Percentiles rank a stretch among this genome's conserved stretches.
Conservation (phyloP, 2,797 vertebrate species). For the Periophthalmus magnuspinnatus region DNA sequence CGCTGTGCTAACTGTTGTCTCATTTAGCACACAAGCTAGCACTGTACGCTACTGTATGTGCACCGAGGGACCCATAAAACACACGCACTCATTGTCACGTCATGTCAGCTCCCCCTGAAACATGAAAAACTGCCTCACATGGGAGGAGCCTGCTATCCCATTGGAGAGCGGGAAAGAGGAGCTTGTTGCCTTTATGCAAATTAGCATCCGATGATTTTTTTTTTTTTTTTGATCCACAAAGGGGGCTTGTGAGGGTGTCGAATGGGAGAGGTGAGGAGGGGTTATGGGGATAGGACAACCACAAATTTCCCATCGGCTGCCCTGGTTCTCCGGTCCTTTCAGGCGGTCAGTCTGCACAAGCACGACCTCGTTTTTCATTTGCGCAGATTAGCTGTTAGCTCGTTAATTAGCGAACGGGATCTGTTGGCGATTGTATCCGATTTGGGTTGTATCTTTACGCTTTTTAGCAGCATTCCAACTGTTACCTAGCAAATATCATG, state of each 20-base stretch:
- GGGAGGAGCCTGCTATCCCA: constrained; percentile 39
- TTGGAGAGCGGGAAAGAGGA: constrained; percentile 47
- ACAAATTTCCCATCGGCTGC: constrained; percentile 77
- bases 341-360: constrained; percentile 55
- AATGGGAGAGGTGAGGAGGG: constrained; percentile 74
- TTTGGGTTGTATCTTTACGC: constrained; percentile 21
- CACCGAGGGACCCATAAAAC: constrained; percentile 54
- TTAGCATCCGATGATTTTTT: constrained; percentile 69
- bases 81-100: constrained; percentile 50
- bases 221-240: constrained; percentile 64
- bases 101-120: constrained; percentile 37
- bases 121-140: constrained; percentile 30
- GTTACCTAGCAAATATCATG: neutral
- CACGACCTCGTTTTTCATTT: constrained; percentile 70
- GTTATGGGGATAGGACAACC: constrained; percentile 77
- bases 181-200: constrained; percentile 84
- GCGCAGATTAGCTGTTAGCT: constrained; percentile 61
- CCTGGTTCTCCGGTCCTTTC: constrained; percentile 64
- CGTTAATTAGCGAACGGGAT: constrained; percentile 63
- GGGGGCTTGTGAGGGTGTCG: constrained; percentile 73
- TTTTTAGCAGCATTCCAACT: constrained; percentile 45
- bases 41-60: constrained; percentile 45
- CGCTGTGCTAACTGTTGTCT: constrained; percentile 20
- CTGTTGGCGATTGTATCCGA: constrained; percentile 53
- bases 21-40: constrained; percentile 22